phyloP scores from a whole-genome alignment of 2,113 vertebrate species.

The Himantopus leucocephalus region DNA sequence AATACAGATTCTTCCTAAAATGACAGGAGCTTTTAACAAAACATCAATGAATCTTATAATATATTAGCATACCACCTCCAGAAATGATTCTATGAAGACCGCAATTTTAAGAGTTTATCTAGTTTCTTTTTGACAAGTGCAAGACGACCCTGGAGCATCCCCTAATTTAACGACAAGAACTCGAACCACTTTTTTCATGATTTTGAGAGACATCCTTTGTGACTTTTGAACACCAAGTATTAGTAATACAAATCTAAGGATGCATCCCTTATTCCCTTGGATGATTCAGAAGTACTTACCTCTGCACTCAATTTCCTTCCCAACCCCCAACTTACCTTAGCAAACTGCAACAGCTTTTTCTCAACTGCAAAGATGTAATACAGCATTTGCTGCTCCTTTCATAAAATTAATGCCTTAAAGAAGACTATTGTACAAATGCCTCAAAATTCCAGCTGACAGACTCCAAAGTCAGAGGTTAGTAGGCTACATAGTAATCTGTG shows the following conservation, averaged over 20 bases:
- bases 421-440: background rate
- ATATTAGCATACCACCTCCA: background rate
- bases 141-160: background rate
- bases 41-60: background rate
- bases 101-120: background rate
- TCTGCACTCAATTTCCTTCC: background rate
- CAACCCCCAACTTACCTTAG: background rate
- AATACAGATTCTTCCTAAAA: background rate
- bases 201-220: background rate
- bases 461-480: background rate
- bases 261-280: background rate
- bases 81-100: background rate
- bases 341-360: background rate
- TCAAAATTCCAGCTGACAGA: background rate
- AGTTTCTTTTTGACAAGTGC: background rate
- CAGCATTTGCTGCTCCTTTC: background rate
- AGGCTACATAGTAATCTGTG: background rate
- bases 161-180: background rate
- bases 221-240: background rate
- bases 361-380: accelerated
- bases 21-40: background rate
- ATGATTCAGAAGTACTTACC: background rate
- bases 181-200: background rate
- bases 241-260: background rate
- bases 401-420: background rate